A percentile compares a stretch with the other conserved stretches of the same genome.
Evolutionary conservation across 1,140 invertebrate genomes (phyloP).

Genomic region (Periplaneta americana): DNA sequence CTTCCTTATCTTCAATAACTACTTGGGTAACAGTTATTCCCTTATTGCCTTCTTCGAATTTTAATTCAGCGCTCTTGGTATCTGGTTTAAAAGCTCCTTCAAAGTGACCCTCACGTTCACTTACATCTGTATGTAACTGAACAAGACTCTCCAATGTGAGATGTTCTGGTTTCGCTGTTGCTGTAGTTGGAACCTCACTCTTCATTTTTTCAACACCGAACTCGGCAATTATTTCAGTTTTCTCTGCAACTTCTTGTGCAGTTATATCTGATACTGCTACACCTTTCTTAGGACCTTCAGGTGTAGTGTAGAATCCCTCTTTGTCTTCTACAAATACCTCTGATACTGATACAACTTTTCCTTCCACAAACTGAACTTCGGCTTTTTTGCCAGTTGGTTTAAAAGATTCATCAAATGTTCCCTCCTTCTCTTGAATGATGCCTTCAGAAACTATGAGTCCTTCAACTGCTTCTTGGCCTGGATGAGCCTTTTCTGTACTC

Average conservation of each 20-base stretch:
- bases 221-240: conserved; percentile 32
- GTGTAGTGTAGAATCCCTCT: conserved; percentile 35
- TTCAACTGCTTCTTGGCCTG: conserved; percentile 28
- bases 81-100: conserved; percentile 24
- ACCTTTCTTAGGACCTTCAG: conserved; percentile 18
- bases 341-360: conserved; percentile 34
- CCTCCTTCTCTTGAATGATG: conserved; percentile 27
- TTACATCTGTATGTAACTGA: conserved; percentile 33
- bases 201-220: conserved; percentile 29
- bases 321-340: conserved; percentile 40
- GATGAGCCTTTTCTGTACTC: conserved; percentile 19
- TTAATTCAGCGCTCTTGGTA: conserved; percentile 27
- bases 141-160: conserved; percentile 37
- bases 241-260: conserved; percentile 37
- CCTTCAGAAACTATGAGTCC: conserved; percentile 38
- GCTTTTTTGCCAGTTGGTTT: conserved; percentile 29
- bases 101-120: conserved; percentile 35
- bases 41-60: conserved; percentile 30
- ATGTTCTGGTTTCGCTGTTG: conserved; percentile 29
- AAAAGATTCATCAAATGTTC: conserved; percentile 27
- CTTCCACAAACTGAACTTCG: conserved; percentile 32
- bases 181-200: conserved; percentile 14
- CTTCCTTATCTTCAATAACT: conserved; percentile 35
- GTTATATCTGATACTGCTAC: conserved; percentile 21
- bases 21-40: conserved; percentile 35